Percentiles rank a stretch among this genome's conserved stretches.
Conservation (phyloP, 2,888 invertebrate species). For the Ganaspis brasiliensis region DNA sequence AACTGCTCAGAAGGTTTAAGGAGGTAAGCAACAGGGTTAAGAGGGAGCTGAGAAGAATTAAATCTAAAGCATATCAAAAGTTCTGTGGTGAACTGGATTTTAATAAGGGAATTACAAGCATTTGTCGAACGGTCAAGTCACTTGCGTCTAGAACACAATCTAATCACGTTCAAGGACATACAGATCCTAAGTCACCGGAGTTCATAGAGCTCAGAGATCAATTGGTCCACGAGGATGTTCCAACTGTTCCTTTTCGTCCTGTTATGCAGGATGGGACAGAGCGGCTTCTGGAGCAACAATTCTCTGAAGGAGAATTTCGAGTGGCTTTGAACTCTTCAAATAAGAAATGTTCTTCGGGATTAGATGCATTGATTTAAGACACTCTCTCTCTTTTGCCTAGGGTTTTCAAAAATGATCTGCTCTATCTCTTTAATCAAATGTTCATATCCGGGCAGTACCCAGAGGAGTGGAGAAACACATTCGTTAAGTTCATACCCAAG, state of each 20-base stretch:
- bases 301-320: background rate
- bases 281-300: background rate
- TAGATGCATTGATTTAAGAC: too few species aligned
- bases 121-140: background rate
- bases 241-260: background rate
- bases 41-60: too few species aligned
- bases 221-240: background rate
- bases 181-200: background rate
- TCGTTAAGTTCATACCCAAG: too few species aligned
- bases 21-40: background rate
- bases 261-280: background rate
- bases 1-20: background rate
- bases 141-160: too few species aligned
- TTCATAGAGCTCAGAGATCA: background rate
- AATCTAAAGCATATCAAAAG: background rate
- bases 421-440: too few species aligned
- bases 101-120: background rate
- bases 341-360: too few species aligned
- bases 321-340: background rate
- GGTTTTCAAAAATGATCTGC: too few species aligned
- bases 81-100: too few species aligned
- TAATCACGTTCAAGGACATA: background rate
- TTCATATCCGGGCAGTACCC: too few species aligned
- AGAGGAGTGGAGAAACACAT: too few species aligned
- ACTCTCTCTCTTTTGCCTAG: too few species aligned